Evolutionary conservation across 2,888 invertebrate genomes (phyloP), one percentile per base, ranked within the genome.

Genomic region (Chaetogeoica ovagalla): DNA sequence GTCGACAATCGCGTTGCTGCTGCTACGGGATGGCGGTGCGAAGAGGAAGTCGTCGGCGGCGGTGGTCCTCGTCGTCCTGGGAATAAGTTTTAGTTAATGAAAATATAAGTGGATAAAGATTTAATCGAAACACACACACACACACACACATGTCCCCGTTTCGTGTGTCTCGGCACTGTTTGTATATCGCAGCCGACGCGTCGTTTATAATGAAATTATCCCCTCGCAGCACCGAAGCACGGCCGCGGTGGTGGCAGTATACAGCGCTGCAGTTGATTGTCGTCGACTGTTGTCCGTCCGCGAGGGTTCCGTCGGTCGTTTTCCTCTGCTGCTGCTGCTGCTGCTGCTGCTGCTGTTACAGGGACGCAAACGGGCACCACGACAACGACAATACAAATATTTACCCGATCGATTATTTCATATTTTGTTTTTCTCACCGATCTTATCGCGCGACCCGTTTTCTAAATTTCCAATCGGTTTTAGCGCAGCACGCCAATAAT

Each of bases 21-120:
- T 30, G 30, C 30, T 30, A n/a, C n/a, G n/a, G n/a, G 57, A 57
- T 57, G 48, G n/a, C 2, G 57, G n/a, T 7, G 9, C 59, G 59
- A n/a, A 11, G 30, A 30, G 37, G 68, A 21, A 57, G 23, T 43
- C n/a, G 55, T 9, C 39, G 57, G 55, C 65, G 30, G 43, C 19
- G 23, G n/a, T 9, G 59, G 43, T 13, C 19, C 19, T 9, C 15
- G 60, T 70, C 77, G 77, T 66, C 52, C 77, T 63, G 77, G 77
- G 77, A 79, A 79, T 79, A 70, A 79, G 77, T 79, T 79, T 79
- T 79, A 79, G 77, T 79, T 79, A 79, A 79, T 79, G 77, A 79
- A 79, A 79, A 79, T 79, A 70, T 79, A 79, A 79, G 77, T 79
- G 77, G 77, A 79, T 79, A 79, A 79, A 79, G 77, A 79, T 79